Evolutionary conservation across 2,888 invertebrate genomes (phyloP).

Genomic region (Orchesellides sinensis): DNA sequence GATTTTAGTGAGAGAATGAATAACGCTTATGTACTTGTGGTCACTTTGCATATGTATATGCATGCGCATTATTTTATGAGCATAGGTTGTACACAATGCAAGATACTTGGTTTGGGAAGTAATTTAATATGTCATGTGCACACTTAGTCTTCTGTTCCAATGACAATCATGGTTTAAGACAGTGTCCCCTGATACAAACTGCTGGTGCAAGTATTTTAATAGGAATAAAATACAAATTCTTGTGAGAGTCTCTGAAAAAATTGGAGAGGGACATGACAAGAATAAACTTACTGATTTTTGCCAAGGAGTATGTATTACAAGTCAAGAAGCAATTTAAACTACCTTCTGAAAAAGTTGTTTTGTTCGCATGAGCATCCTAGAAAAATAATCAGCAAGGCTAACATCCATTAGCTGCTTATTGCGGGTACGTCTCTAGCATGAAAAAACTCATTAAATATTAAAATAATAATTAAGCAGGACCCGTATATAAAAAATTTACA

Average conservation of each 20-base stretch:
- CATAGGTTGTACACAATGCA: neutral
- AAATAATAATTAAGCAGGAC: slow-evolving; percentile 63
- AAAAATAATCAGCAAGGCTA: no score
- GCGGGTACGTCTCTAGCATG: neutral
- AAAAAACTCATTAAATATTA: slow-evolving; percentile 61
- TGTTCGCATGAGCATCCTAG: no score
- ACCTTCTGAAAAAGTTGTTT: slow-evolving; percentile 35
- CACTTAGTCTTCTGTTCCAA: slow-evolving; percentile 20
- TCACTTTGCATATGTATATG: no score
- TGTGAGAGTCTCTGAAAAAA: slow-evolving; percentile 38
- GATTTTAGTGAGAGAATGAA: no score
- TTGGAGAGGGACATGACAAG: slow-evolving; percentile 42
- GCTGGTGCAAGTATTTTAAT: neutral
- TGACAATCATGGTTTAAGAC: neutral
- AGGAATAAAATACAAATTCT: slow-evolving; percentile 30
- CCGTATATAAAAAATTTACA: slow-evolving; percentile 30
- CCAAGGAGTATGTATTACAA: slow-evolving; percentile 38
- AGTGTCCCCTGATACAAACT: no score
- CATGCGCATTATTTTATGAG: slow-evolving; percentile 36
- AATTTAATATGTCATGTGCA: slow-evolving; percentile 53
- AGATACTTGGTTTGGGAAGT: slow-evolving; percentile 7
- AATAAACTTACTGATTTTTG: slow-evolving; percentile 59
- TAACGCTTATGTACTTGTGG: no score
- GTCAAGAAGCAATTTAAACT: slow-evolving; percentile 41
- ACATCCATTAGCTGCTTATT: no score